Percentiles rank a stretch among this genome's conserved stretches.
Evolutionary conservation across 1,140 invertebrate genomes (phyloP).

Genomic region (Dolichoris vasculosae): DNA sequence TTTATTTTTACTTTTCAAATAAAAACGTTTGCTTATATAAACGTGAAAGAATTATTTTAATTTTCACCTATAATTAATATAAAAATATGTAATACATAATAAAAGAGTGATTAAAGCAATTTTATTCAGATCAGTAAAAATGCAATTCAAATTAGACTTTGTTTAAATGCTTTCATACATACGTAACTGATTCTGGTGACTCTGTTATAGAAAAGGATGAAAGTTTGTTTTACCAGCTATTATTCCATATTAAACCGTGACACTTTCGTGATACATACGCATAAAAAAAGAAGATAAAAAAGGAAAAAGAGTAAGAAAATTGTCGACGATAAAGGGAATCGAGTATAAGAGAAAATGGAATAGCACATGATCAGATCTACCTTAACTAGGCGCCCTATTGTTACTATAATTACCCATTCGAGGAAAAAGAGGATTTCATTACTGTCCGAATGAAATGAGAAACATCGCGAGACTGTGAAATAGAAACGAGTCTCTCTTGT

Average conservation of each 20-base stretch:
- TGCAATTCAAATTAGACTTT: too few species aligned
- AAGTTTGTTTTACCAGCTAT: neutral
- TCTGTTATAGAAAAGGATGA: too few species aligned
- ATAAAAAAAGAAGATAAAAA: neutral
- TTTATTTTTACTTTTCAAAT: too few species aligned
- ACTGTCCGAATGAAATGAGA: neutral
- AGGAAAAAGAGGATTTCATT: slow-evolving; percentile 26
- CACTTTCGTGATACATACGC: neutral
- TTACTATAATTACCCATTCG: slow-evolving; percentile 37
- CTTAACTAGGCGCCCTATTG: slow-evolving; percentile 3
- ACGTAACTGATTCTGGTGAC: too few species aligned
- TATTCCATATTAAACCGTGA: neutral
- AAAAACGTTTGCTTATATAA: too few species aligned
- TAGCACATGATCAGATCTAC: neutral
- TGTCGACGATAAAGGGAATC: slow-evolving; percentile 5
- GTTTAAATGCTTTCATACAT: too few species aligned
- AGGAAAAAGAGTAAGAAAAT: neutral
- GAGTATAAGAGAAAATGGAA: slow-evolving; percentile 10
- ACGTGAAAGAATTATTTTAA: too few species aligned
- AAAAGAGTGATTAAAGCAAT: too few species aligned
- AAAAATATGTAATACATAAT: too few species aligned
- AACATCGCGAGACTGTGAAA: neutral
- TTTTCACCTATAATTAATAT: too few species aligned
- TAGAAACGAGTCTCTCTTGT: slow-evolving; percentile 6
- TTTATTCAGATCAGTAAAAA: too few species aligned